Percentiles rank a stretch among this genome's conserved stretches.
Evolutionary conservation across 2,797 vertebrate species (phyloP).

Genomic region (Knipowitschia caucasica): DNA sequence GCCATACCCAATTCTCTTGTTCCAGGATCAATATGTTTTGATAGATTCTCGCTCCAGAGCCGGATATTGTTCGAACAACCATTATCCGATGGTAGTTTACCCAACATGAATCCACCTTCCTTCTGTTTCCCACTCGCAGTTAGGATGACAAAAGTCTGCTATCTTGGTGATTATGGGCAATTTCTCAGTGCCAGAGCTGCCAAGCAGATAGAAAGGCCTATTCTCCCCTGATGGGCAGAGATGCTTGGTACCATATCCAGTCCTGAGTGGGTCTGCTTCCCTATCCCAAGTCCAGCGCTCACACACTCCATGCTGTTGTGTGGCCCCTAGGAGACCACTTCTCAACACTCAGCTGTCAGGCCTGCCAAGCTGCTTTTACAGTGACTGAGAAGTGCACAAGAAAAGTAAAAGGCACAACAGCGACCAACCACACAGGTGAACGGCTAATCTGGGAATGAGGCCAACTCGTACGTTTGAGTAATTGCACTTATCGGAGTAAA

Average conservation of each 20-base stretch:
- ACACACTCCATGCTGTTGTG: slow-evolving; percentile 36
- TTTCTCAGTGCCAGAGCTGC: slow-evolving; percentile 78
- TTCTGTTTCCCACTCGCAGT: slow-evolving; percentile 71
- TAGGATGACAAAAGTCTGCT: slow-evolving; percentile 78
- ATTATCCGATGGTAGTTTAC: slow-evolving; percentile 82
- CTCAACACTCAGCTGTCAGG: slow-evolving; percentile 67
- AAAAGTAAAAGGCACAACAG: slow-evolving; percentile 34
- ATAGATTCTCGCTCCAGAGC: slow-evolving; percentile 78
- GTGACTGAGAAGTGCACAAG: slow-evolving; percentile 46
- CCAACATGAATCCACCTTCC: slow-evolving; percentile 79
- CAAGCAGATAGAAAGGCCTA: slow-evolving; percentile 69
- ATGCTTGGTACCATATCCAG: slow-evolving; percentile 61
- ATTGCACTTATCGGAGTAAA: neutral
- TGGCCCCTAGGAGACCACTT: slow-evolving; percentile 67
- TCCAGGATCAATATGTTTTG: slow-evolving; percentile 82
- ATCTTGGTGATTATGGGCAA: slow-evolving; percentile 81
- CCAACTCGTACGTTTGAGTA: slow-evolving; percentile 1
- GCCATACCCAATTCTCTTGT: slow-evolving; percentile 78
- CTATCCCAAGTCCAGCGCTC: slow-evolving; percentile 50
- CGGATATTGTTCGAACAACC: slow-evolving; percentile 81
- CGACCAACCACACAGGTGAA: slow-evolving; percentile 39
- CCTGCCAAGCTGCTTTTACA: slow-evolving; percentile 56
- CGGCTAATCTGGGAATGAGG: slow-evolving; percentile 30
- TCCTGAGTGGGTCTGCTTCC: slow-evolving; percentile 51
- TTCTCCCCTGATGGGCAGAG: slow-evolving; percentile 74